Percentiles rank a stretch among this genome's conserved stretches.
Conservation (phyloP, 2,797 vertebrate species). For the Alca torda region DNA sequence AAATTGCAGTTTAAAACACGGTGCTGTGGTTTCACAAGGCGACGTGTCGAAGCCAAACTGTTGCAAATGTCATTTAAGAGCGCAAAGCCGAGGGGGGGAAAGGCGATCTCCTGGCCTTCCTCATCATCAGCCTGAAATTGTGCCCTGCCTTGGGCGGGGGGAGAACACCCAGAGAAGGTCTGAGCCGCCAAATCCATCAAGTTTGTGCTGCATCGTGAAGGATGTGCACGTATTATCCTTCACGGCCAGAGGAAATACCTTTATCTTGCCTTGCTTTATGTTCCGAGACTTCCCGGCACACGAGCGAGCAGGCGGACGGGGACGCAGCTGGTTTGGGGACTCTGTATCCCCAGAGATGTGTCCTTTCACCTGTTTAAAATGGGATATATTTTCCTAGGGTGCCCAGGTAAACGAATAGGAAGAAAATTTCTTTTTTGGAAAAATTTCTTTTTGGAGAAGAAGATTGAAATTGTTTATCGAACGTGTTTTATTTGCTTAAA, state of each 20-base stretch:
- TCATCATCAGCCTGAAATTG: not conserved
- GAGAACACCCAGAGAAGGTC: not conserved
- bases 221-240: not conserved
- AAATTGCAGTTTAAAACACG: not conserved
- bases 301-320: fast-evolving
- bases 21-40: not conserved
- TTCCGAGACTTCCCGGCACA: not conserved
- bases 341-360: not conserved
- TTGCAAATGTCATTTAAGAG: not conserved
- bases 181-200: not conserved
- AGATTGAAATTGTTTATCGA: not conserved
- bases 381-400: not conserved
- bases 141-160: not conserved
- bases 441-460: not conserved
- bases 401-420: not conserved
- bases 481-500: not conserved
- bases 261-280: not conserved
- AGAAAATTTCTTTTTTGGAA: not conserved
- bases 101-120: not conserved
- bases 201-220: not conserved
- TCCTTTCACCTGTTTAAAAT: not conserved
- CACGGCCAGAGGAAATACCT: not conserved
- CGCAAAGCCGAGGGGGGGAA: not conserved
- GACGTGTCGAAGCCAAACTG: not conserved
- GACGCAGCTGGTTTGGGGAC: not conserved